A percentile compares a stretch with the other conserved stretches of the same genome.
These are phyloP conservation scores for Tenebrosternarchus preto DNA, from an alignment of 2,113 vertebrate species.

Conservation along the genomic window DNA sequence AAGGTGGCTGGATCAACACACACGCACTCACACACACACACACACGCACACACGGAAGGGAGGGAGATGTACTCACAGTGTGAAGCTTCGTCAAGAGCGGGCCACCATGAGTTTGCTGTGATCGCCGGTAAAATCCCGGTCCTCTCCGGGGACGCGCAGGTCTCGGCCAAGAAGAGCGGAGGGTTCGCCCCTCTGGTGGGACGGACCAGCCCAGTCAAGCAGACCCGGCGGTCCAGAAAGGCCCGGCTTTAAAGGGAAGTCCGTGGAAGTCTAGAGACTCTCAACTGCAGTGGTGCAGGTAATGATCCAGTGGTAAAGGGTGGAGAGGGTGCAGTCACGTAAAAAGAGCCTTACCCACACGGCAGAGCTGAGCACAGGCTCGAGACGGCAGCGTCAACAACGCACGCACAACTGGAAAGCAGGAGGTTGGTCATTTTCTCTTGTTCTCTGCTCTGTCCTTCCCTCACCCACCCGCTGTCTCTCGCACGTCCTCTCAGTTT, in stretches of 20 bases:
- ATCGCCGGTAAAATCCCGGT: constrained; percentile 23
- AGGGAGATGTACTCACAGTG: constrained; percentile 41
- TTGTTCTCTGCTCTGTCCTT: not conserved
- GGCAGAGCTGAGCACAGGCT: constrained; percentile 8
- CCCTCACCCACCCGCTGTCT: not conserved
- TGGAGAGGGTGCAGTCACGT: not conserved
- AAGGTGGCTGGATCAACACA: too few species aligned
- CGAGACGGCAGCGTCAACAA: constrained; percentile 4
- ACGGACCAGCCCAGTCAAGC: not conserved
- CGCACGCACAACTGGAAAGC: not conserved
- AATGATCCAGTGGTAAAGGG: constrained; percentile 10
- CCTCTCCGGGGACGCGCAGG: constrained; percentile 4
- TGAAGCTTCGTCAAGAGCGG: constrained; percentile 51
- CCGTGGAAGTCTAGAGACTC: not conserved
- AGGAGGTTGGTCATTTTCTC: not conserved
- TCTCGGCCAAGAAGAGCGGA: constrained; percentile 32
- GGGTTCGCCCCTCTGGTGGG: not conserved
- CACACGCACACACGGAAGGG: not conserved
- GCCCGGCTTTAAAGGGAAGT: not conserved
- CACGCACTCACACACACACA: not conserved
- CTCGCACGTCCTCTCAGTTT: not conserved
- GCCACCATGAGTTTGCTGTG: constrained; percentile 45
- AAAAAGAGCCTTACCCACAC: not conserved
- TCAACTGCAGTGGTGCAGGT: constrained; percentile 8
- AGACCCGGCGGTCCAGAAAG: too few species aligned